Conservation (phyloP, 2,797 vertebrate species). For the Cuculus canorus region DNA sequence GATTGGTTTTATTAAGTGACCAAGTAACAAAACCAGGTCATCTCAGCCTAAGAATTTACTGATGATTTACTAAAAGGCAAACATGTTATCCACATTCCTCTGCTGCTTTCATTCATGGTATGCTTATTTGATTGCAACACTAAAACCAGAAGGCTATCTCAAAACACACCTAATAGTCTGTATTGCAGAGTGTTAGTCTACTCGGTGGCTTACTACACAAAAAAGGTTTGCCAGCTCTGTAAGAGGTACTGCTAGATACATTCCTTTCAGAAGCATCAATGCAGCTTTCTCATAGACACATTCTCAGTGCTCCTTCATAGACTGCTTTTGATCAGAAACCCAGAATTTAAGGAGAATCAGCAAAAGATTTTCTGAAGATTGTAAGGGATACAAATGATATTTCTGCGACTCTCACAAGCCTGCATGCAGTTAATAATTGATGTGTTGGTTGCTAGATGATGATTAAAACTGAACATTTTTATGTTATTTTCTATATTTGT, state of each 20-base stretch:
- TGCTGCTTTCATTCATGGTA: neutral
- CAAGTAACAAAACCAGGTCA: neutral
- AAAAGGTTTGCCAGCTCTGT: neutral
- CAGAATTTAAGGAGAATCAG: neutral
- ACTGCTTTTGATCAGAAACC: neutral
- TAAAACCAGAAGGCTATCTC: neutral
- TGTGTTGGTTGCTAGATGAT: neutral
- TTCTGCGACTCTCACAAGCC: neutral
- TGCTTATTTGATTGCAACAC: neutral
- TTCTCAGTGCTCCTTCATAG: neutral
- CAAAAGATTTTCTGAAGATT: neutral
- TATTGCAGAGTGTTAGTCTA: neutral
- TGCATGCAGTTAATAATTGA: neutral
- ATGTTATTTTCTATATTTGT: neutral
- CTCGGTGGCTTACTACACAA: neutral
- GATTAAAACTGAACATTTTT: neutral
- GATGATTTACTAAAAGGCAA: constrained; percentile 47
- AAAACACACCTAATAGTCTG: neutral
- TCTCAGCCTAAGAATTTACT: neutral
- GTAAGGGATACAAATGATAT: neutral
- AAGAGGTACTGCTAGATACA: neutral
- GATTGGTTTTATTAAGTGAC: neutral
- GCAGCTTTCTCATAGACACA: neutral
- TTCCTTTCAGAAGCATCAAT: neutral
- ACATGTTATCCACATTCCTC: constrained; percentile 25